Evolutionary conservation across 64 coral and sea anemone genomes (phyloP).

Genomic region (Hydrozoanthus tunicans): DNA sequence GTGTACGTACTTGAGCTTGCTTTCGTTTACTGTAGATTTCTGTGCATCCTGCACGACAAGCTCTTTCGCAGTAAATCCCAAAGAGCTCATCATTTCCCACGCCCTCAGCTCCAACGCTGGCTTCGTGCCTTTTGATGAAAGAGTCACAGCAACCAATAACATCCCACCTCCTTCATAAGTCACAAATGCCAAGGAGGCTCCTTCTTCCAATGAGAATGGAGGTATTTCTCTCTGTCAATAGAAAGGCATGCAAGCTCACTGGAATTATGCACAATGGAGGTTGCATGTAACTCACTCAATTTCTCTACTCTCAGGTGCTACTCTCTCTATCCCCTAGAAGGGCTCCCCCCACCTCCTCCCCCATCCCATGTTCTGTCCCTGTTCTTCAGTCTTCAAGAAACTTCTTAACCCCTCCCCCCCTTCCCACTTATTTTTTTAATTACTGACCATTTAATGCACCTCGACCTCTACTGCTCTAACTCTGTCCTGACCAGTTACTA

Average conservation of each 20-base stretch:
- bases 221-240: slow-evolving; percentile 70
- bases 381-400: too few species aligned
- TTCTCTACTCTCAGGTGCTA: too few species aligned
- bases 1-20: slow-evolving; percentile 83
- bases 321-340: too few species aligned
- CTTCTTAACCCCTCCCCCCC: too few species aligned
- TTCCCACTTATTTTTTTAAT: too few species aligned
- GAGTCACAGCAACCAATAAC: slow-evolving; percentile 42
- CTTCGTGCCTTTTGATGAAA: slow-evolving; percentile 73
- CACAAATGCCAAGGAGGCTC: slow-evolving; percentile 59
- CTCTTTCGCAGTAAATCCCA: slow-evolving; percentile 85
- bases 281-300: too few species aligned
- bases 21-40: slow-evolving; percentile 69
- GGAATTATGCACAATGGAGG: too few species aligned
- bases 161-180: slow-evolving; percentile 66
- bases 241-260: not conserved
- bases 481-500: too few species aligned
- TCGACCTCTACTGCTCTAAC: too few species aligned
- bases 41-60: slow-evolving; percentile 73
- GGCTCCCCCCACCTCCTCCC: too few species aligned
- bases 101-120: slow-evolving; percentile 69
- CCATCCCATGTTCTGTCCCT: too few species aligned
- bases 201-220: slow-evolving; percentile 81
- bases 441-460: too few species aligned
- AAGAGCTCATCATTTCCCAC: slow-evolving; percentile 80